Base-by-base conservation (phyloP, 1,140 invertebrate genomes). In the Cheumatopsyche charites region DNA sequence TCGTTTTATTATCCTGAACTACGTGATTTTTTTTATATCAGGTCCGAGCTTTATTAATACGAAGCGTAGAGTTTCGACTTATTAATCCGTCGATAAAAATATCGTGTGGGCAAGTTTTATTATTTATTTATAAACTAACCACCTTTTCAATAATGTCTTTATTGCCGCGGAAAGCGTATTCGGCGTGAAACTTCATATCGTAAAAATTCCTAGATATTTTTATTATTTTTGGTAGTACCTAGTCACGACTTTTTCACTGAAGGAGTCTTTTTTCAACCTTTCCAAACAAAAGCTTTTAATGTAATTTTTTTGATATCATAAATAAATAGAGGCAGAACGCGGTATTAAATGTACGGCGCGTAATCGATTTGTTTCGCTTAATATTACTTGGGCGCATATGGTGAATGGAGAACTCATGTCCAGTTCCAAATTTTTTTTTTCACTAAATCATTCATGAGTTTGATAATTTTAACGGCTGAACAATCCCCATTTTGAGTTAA, bases 401-500 rank as follows among this genome's bases (percentile, higher is more conserved):
- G 47, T 52, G 47, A 17, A 52, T 52, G 47, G 47, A 52, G 47
- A 52, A 36, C 29, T 52, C 47, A 19, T 1, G 1, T 52, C 19
- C 1, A 52, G 29, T 17, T 17, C 7, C 47, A 7, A 52, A 52
- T 7, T 47, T 15, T 15, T 52, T 45, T 3, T 12, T 52, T 1
- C 0, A 19, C 7, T 1, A 17, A 52, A 52, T 52, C 47, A 17
- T 52, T 17, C 15, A 17, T 7, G 47, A 17, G 15, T 17, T 17
- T 17, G 9, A 17, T 17, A 17, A 52, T 17, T 52, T 52, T 6
- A 1, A 42, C 19, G 62, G 36, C 43, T 65, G 36, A 36, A 9
- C 29, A 36, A 5, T 43, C 17, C 25, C 43, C 12, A 0, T 58
- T 25, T 52, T 52, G 21, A 62, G 62, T 72, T 67, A 72, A 72